Evolutionary conservation across 1,140 invertebrate species (phyloP).

Genomic region (Pseudomyrmex dendroicus): DNA sequence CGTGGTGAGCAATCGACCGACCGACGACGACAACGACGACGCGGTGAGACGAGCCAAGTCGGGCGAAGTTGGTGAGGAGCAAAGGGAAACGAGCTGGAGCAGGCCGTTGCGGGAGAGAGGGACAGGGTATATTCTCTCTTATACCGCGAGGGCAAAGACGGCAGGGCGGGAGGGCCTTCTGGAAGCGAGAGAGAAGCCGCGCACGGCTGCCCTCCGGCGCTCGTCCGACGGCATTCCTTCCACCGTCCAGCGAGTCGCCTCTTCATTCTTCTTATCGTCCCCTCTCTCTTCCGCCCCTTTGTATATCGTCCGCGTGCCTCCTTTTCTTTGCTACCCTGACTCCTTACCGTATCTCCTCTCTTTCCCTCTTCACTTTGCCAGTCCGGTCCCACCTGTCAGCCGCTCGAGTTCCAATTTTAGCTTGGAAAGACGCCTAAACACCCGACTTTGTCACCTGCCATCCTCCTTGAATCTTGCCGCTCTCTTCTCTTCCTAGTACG

Average conservation of each 20-base stretch:
- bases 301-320: slow-evolving; percentile 60
- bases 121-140: slow-evolving; percentile 63
- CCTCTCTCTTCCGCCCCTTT: slow-evolving; percentile 74
- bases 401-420: slow-evolving; percentile 73
- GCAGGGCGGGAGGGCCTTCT: slow-evolving; percentile 53
- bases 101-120: not conserved
- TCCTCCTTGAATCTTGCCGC: slow-evolving; percentile 59
- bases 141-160: slow-evolving; percentile 63
- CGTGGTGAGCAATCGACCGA: slow-evolving; percentile 41
- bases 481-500: not conserved
- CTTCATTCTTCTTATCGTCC: slow-evolving; percentile 80
- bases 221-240: slow-evolving; percentile 85
- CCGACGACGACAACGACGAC: slow-evolving; percentile 48
- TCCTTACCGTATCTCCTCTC: slow-evolving; percentile 48
- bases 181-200: slow-evolving; percentile 68
- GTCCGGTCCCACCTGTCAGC: slow-evolving; percentile 47
- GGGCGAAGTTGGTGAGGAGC: slow-evolving; percentile 14
- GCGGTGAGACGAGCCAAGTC: slow-evolving; percentile 45
- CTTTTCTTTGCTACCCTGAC: slow-evolving; percentile 62
- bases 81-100: not conserved
- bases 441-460: slow-evolving; percentile 81
- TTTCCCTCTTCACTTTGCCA: slow-evolving; percentile 6
- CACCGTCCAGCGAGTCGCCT: slow-evolving; percentile 69
- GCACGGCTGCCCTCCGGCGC: slow-evolving; percentile 80
- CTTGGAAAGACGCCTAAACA: slow-evolving; percentile 75